Base-by-base conservation (phyloP, 2,888 invertebrate species). In the Chalcis sispes region DNA sequence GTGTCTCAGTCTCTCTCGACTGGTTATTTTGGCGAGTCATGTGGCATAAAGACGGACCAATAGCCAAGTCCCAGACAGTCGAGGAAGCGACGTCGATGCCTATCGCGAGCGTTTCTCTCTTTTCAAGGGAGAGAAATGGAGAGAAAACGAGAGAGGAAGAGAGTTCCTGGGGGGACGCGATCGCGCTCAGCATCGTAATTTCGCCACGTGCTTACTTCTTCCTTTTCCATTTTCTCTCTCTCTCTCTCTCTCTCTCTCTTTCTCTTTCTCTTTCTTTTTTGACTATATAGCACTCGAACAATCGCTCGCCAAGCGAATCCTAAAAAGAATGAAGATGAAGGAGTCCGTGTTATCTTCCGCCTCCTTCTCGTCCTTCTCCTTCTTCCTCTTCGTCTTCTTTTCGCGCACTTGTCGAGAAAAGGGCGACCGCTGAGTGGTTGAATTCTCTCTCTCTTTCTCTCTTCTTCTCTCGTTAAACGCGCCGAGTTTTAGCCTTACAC, bases 181-280 rank as follows among this genome's bases (percentile, higher is more conserved):
- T 77, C 77, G 72, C 72, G 72, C 52, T 59, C 61, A 69, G 77
- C 77, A 75, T 78, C 77, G 75, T 72, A 78, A 78, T 78, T 78
- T 75, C 48, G 40, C 40, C 72, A 61, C 69, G 59, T 75, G 72
- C 36, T 36, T 36, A 36, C 59, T 10, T 58, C 42, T 7, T 32
- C 36, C 36, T 59, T 58, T 36, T 36, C 36, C 4, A 7, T 36
- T 36, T 10, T 36, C 36, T 36, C 36, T 36, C 4, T 36, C 10
- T 36, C 4, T 36, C 36, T 10, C 36, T 36, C 36, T 36, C 36
- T 36, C 36, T 36, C 10, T 10, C 10, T 36, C 10, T 36, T 20
- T 25, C 8, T 50, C 23, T n/a, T 18, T 50, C n/a, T 50, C n/a
- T 20, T 18, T 50, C 7, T 48, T 18, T 4, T 48, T 18, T 20